These are phyloP conservation scores for Samia ricini DNA, from an alignment of 1,140 invertebrate genomes.

Conservation along the genomic window DNA sequence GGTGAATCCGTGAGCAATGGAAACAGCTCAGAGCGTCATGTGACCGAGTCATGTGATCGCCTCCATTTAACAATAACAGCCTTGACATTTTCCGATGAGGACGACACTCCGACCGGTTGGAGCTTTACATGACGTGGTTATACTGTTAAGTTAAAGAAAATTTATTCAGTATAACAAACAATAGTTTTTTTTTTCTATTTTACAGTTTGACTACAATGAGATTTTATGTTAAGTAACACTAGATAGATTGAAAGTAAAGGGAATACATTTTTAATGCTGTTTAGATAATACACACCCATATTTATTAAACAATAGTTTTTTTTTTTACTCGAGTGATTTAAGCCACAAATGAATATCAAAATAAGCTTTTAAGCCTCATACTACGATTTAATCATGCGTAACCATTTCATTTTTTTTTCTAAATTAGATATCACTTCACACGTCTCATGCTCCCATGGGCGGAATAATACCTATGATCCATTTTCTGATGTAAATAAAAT, in stretches of 20 bases:
- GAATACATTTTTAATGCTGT: too few species aligned
- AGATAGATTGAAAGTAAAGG: neutral
- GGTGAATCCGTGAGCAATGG: neutral
- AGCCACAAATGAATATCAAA: too few species aligned
- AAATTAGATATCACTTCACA: too few species aligned
- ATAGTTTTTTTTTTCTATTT: neutral
- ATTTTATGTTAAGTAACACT: neutral
- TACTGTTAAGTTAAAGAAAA: conserved; percentile 11
- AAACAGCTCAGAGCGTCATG: conserved; percentile 19
- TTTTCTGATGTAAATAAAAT: too few species aligned
- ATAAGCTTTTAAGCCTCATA: too few species aligned
- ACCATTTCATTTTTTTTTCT: too few species aligned
- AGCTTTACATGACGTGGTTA: conserved; percentile 16
- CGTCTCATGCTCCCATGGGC: too few species aligned
- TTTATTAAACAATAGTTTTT: too few species aligned
- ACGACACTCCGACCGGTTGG: conserved; percentile 23
- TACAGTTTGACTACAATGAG: neutral
- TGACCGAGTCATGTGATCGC: conserved; percentile 44
- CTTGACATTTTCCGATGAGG: conserved; percentile 51
- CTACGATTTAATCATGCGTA: too few species aligned
- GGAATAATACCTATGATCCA: too few species aligned
- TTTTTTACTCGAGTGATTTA: too few species aligned
- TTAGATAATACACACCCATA: too few species aligned
- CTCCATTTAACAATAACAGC: conserved; percentile 35
- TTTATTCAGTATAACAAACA: neutral